These are phyloP conservation scores for Dermatophagoides farinae DNA, from an alignment of 1,140 invertebrate genomes.

Conservation along the genomic window DNA sequence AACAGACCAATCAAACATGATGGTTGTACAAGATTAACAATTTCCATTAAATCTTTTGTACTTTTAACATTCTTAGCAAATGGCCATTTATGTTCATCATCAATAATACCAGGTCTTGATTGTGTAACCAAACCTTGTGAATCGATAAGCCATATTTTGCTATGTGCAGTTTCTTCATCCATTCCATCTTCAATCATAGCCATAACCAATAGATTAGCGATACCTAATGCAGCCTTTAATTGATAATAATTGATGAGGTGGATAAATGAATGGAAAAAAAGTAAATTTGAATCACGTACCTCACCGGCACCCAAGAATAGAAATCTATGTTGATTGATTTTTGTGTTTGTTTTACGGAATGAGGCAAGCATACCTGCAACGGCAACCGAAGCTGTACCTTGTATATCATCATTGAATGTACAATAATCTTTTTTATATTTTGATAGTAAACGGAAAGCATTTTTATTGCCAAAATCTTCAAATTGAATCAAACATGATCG, in stretches of 20 bases:
- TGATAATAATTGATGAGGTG: neutral
- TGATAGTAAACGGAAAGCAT: constrained; percentile 72
- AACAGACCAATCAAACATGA: constrained; percentile 52
- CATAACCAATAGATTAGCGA: constrained; percentile 62
- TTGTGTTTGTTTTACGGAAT: constrained; percentile 49
- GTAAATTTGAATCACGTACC: constrained; percentile 18
- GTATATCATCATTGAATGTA: constrained; percentile 92
- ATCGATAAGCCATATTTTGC: constrained; percentile 49
- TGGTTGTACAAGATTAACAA: constrained; percentile 63
- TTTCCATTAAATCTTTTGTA: constrained; percentile 48
- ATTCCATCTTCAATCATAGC: constrained; percentile 63
- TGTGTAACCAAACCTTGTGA: constrained; percentile 26
- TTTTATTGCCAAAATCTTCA: constrained; percentile 86
- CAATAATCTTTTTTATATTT: constrained; percentile 70
- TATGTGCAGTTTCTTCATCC: constrained; percentile 45
- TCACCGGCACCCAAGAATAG: constrained; percentile 82
- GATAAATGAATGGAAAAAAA: neutral
- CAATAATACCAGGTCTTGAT: constrained; percentile 20
- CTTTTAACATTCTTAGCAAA: constrained; percentile 63
- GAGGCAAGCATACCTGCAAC: constrained; percentile 71
- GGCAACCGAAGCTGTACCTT: constrained; percentile 72
- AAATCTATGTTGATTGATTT: constrained; percentile 49
- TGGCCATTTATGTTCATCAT: constrained; percentile 43
- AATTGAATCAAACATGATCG: constrained; percentile 43
- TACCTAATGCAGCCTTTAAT: constrained; percentile 51